Base-by-base conservation (phyloP, 2,113 vertebrate genomes). In the Cromileptes altivelis region DNA sequence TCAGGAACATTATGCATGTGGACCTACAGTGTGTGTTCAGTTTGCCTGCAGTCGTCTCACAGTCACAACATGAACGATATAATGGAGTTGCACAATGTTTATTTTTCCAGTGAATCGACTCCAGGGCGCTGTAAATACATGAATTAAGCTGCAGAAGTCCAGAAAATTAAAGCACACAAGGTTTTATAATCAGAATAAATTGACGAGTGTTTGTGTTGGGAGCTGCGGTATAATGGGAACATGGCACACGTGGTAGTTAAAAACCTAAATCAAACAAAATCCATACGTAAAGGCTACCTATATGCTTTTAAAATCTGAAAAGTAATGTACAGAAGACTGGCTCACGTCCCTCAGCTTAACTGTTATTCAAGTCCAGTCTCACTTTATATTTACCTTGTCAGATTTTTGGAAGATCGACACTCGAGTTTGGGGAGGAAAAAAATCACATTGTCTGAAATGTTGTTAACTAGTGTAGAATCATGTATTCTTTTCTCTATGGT, bases 321-420 rank as follows among this genome's bases (percentile, higher is more conserved):
- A 84, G 72, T 84, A 85, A 90, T 88, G 78, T 91, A 91, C 84
- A 89, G 90, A 88, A 72, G 84, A 86, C 87, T 85, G 85, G 30
- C 63, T 55, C 6, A 19, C 49, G 56, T 63, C 50, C 74, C 75
- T 50, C 62, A 25, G 4, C 21, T 81, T 0, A 70, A 25, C 23
- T 4, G 69, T 68, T 71, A 10, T 64, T 76, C 70, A 45, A 21
- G 67, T 82, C 52, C 62, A 70, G 53, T 76, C 61, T 78, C 53
- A 68, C 25, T 17, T 65, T 65, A 56, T 50, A 19, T 63, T 71
- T 33, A 75, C 19, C 6, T 6, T 23, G 55, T 57, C 27, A 3
- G 27, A 13, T 7, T 68, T 63, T 25, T 75, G 21, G 10, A 62
- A 25, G 27, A 19, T 76, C 9, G 4, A 80, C 45, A 53, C 42